A percentile compares a stretch with the other conserved stretches of the same genome.
phyloP scores from a whole-genome alignment of 2,888 invertebrate genomes.

The Cantharis lateralis region DNA sequence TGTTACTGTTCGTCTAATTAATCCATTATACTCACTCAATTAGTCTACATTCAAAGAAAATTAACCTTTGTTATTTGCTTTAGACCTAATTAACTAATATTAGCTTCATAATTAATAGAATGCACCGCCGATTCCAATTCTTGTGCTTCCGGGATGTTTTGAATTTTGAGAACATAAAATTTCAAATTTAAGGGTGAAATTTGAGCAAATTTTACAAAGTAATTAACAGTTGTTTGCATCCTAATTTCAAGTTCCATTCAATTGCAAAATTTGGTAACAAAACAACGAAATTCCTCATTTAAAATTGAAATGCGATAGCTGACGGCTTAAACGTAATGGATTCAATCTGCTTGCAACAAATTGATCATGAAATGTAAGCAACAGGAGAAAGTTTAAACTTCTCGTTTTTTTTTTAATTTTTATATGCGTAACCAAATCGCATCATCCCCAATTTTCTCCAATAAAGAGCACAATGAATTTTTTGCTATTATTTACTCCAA shows the following conservation, averaged over 20 bases:
- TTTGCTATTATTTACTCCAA: background rate
- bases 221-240: background rate
- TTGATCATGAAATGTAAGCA: background rate
- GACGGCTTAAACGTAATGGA: background rate
- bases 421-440: background rate
- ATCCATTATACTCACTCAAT: conserved; percentile 21
- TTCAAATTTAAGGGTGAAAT: background rate
- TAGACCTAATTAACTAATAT: background rate
- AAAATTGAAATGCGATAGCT: background rate
- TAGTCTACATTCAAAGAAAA: conserved; percentile 22
- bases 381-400: background rate
- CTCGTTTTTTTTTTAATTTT: too few relatives aligned
- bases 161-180: background rate
- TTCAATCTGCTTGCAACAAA: background rate
- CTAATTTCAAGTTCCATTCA: background rate
- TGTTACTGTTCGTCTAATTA: conserved; percentile 22
- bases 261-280: background rate
- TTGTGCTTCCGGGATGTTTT: background rate
- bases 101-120: background rate
- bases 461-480: background rate
- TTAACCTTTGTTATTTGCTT: conserved; percentile 11
- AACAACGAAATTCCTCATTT: background rate
- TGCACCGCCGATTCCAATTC: background rate
- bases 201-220: background rate
- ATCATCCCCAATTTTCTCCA: background rate